Evolutionary conservation across 2,888 invertebrate species (phyloP), one percentile per base, ranked within the genome.

Genomic region (Enoplolaimus lenunculus): DNA sequence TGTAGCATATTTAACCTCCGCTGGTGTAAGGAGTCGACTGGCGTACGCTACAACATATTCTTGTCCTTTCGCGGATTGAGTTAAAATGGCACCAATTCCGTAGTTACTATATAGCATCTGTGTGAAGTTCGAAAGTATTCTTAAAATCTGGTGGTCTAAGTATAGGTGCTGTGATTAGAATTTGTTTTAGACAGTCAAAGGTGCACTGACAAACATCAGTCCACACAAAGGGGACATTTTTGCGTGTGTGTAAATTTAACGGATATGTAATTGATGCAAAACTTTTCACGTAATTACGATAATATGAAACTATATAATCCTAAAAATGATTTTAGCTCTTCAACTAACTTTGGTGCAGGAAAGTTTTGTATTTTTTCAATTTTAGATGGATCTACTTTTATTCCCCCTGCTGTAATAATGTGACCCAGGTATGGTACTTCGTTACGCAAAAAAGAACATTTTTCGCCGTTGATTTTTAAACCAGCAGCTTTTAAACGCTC

Each of bases 221-320:
- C 64, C 26, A 62, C 16, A 30, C 13, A n/a, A 30, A 62, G 28
- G 30, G 64, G 13, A 7, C 26, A 13, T 33, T 33, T 33, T 62
- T 62, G 13, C 64, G 64, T 26, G 31, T 16, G 30, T 30, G 64
- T 13, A 16, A 16, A 7, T 7, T 13, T 26, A 62, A 68, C n/a
- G 64, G 64, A 3, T n/a, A 16, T 13, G 69, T 29, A 68, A 68
- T 62, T 7, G 68, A 26, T n/a, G 28, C 65, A 30, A 7, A 68
- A 26, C 28, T 65, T 2, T 16, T n/a, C 28, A 68, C 65, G 34
- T n/a, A 68, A 68, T 7, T 68, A 26, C 67, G 65, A 30, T 68
- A 68, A n/a, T 68, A 68, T 2, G n/a, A n/a, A n/a, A n/a, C 66
- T 29, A 7, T n/a, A 59, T n/a, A 65, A 28, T n/a, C 69, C 70